Percentiles rank a stretch among this genome's conserved stretches.
phyloP scores from a whole-genome alignment of 2,113 vertebrate genomes.

The Pygoscelis antarcticus region DNA sequence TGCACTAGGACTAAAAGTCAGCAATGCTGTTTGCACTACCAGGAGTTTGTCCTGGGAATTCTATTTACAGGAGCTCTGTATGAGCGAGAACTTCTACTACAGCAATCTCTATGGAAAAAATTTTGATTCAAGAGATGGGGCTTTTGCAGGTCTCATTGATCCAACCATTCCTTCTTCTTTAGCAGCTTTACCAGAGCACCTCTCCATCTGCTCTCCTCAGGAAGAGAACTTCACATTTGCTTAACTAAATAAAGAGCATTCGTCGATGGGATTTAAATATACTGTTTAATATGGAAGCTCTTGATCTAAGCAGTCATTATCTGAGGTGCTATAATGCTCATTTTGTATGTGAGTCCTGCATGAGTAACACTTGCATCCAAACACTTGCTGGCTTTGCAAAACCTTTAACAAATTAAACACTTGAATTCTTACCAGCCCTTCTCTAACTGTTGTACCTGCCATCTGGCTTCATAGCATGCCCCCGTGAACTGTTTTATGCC shows the following conservation, averaged over 20 bases:
- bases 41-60: neutral
- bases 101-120: neutral
- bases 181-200: neutral
- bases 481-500: conserved; percentile 38
- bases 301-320: conserved; percentile 75
- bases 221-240: neutral
- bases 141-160: neutral
- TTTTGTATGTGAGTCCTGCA: conserved; percentile 68
- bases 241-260: conserved; percentile 71
- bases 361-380: conserved; percentile 38
- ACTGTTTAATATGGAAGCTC: conserved; percentile 36
- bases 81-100: conserved; percentile 43
- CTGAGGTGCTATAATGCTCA: conserved; percentile 73
- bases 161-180: conserved; percentile 26
- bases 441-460: conserved; percentile 17
- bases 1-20: conserved; percentile 12
- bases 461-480: conserved; percentile 71
- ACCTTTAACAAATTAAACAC: conserved; percentile 33
- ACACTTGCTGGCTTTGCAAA: conserved; percentile 66
- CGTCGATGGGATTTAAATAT: conserved; percentile 56
- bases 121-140: neutral
- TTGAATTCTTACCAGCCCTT: conserved; percentile 72
- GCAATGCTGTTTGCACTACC: neutral
- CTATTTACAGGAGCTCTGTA: neutral
- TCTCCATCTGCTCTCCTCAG: conserved; percentile 4